These are phyloP conservation scores for Macroramphosus scolopax DNA, from an alignment of 2,797 vertebrate species.

Conservation along the genomic window DNA sequence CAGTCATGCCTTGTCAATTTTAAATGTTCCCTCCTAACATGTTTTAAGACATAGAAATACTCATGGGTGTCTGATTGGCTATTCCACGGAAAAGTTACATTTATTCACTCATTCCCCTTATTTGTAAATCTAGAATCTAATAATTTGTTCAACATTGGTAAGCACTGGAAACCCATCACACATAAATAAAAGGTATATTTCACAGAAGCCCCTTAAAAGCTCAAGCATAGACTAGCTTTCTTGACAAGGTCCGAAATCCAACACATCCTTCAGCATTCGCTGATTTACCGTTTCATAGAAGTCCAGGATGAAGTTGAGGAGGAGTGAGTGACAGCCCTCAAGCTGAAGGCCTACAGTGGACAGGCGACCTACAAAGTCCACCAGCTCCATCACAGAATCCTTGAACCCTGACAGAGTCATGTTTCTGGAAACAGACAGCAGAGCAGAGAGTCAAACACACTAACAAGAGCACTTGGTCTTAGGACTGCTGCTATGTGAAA, in stretches of 20 bases:
- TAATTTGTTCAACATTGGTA: no score
- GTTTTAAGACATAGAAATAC: no score
- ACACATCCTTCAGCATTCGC: neutral
- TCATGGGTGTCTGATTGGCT: neutral
- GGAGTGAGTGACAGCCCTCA: constrained; percentile 80
- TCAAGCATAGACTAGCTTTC: neutral
- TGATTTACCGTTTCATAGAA: constrained; percentile 89
- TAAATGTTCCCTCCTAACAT: neutral
- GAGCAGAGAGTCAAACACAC: constrained; percentile 20
- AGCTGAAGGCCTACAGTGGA: constrained; percentile 81
- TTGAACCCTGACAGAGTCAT: constrained; percentile 83
- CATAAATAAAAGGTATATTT: neutral
- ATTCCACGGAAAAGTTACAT: neutral
- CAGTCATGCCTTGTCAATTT: neutral
- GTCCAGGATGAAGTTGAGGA: constrained; percentile 88
- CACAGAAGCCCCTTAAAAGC: neutral
- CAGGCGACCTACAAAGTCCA: constrained; percentile 85
- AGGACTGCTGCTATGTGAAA: neutral
- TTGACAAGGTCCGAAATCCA: neutral
- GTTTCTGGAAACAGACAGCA: constrained; percentile 73
- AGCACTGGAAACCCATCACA: no score
- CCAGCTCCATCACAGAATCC: constrained; percentile 82
- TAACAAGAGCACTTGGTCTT: neutral
- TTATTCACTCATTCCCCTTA: no score
- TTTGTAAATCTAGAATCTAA: no score